These are phyloP conservation scores for Drosophila dunni DNA, from an alignment of 1,140 invertebrate species.

Conservation along the genomic window DNA sequence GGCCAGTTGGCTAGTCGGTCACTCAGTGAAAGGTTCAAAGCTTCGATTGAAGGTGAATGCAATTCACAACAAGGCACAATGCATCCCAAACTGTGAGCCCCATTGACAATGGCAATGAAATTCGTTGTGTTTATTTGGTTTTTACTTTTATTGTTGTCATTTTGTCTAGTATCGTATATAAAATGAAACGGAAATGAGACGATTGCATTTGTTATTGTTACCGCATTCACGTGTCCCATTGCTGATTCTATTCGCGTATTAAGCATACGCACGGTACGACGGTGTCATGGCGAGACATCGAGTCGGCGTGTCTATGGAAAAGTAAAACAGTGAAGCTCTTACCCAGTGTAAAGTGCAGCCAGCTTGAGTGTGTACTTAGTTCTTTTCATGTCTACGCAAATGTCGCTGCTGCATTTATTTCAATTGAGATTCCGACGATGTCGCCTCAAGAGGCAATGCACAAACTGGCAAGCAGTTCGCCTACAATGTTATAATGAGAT, in stretches of 20 bases:
- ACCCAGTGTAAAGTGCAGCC: slow-evolving; percentile 51
- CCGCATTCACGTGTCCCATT: slow-evolving; percentile 47
- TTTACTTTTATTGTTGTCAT: slow-evolving; percentile 9
- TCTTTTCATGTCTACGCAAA: slow-evolving; percentile 56
- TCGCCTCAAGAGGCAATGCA: slow-evolving; percentile 29
- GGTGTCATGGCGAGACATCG: neutral
- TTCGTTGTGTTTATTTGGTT: slow-evolving; percentile 11
- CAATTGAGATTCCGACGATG: slow-evolving; percentile 52
- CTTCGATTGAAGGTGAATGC: slow-evolving; percentile 66
- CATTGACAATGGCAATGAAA: slow-evolving; percentile 62
- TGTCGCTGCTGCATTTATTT: slow-evolving; percentile 57
- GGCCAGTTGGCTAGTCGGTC: slow-evolving; percentile 57
- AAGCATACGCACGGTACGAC: slow-evolving; percentile 41
- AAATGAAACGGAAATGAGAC: slow-evolving; percentile 46
- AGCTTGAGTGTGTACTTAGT: slow-evolving; percentile 45
- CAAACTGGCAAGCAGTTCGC: neutral
- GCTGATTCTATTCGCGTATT: slow-evolving; percentile 45
- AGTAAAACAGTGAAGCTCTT: slow-evolving; percentile 10
- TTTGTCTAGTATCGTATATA: slow-evolving; percentile 13
- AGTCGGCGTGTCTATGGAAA: neutral
- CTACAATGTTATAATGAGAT: slow-evolving; percentile 18
- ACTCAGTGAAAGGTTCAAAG: slow-evolving; percentile 66
- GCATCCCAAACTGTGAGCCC: slow-evolving; percentile 62
- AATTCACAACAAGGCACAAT: slow-evolving; percentile 53
- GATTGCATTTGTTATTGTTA: slow-evolving; percentile 26